These are phyloP conservation scores for Metaphire vulgaris DNA, from an alignment of 1,140 invertebrate species.

Conservation along the genomic window DNA sequence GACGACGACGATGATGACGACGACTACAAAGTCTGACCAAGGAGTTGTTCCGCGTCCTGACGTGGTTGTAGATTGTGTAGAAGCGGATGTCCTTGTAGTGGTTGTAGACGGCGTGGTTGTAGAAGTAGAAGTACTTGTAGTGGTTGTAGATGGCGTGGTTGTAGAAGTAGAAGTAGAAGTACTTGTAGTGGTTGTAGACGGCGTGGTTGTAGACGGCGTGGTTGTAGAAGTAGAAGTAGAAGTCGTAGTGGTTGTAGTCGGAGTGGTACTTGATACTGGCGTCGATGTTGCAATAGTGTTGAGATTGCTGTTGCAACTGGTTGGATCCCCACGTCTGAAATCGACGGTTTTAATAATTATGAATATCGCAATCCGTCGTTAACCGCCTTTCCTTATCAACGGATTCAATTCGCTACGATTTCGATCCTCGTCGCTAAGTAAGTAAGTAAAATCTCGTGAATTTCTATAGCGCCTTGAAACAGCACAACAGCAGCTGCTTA, in stretches of 20 bases:
- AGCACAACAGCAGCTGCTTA: too few species aligned
- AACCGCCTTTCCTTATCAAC: too few species aligned
- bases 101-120: too few species aligned
- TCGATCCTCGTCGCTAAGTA: too few species aligned
- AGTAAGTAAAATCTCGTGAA: too few species aligned
- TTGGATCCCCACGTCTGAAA: slow-evolving; percentile 13
- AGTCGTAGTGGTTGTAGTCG: not conserved
- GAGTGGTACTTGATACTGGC: not conserved
- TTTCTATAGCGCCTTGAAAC: too few species aligned
- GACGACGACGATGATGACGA: too few species aligned
- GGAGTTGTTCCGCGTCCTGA: too few species aligned
- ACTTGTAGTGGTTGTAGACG: not conserved
- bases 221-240: not conserved
- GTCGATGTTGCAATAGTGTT: too few species aligned
- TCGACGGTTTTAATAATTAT: not conserved
- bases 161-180: not conserved
- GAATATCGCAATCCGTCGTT: not conserved
- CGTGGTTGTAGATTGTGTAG: not conserved
- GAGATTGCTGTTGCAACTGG: not conserved
- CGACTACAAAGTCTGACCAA: too few species aligned
- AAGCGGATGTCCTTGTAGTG: too few species aligned
- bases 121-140: not conserved
- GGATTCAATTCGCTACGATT: too few species aligned
- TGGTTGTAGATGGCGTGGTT: not conserved
- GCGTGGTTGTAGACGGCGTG: not conserved